phyloP scores from a whole-genome alignment of 2,888 invertebrate genomes.

The Heliconius cydno region DNA sequence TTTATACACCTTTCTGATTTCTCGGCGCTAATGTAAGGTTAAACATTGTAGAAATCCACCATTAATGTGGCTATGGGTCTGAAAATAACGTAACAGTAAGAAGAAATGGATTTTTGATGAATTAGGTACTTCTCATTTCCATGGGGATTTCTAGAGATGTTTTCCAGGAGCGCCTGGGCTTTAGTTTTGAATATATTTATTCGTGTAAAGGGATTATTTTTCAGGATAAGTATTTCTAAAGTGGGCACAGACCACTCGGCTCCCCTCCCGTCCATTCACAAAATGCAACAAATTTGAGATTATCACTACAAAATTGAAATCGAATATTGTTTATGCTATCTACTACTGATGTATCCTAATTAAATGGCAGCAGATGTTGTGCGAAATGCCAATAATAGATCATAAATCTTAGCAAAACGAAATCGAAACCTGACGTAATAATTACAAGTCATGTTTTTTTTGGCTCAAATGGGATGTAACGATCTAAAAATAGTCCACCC shows the following conservation, averaged over 20 bases:
- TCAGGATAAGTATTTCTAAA: no score
- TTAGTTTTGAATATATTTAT: no score
- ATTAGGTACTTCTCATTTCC: no score
- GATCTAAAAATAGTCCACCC: slow-evolving; percentile 67
- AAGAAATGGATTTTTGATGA: no score
- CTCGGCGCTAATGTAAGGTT: no score
- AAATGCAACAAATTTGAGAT: neutral
- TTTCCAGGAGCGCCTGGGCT: no score
- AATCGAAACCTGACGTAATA: slow-evolving; percentile 48
- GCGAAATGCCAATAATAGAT: neutral
- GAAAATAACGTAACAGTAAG: no score
- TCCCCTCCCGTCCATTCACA: neutral
- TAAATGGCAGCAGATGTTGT: neutral
- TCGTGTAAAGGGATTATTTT: no score
- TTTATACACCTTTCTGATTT: no score
- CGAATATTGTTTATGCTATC: slow-evolving; percentile 1
- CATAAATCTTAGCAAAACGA: slow-evolving; percentile 3
- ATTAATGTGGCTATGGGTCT: neutral
- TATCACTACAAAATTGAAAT: neutral
- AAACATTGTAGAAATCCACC: neutral
- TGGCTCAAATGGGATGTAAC: slow-evolving; percentile 63
- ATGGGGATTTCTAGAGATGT: no score
- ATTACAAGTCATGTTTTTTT: slow-evolving; percentile 72
- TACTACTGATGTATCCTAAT: no score
- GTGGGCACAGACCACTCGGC: no score